Conservation (phyloP, 2,888 invertebrate species). For the Diarsia mendica region DNA sequence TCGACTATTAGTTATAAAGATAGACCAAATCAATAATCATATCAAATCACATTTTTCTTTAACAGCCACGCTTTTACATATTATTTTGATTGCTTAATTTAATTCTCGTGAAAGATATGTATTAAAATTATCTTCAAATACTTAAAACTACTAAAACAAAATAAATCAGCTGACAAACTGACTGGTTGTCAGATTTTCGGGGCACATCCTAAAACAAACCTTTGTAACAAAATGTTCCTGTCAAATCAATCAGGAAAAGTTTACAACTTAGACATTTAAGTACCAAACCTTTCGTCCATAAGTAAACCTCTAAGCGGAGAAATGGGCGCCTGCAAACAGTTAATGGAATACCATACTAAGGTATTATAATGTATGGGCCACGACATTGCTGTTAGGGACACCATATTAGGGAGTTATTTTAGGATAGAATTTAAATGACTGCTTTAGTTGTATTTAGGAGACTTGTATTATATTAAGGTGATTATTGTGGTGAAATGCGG, state of each 20-base stretch:
- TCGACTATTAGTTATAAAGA: background rate
- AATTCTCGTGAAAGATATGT: too few relatives aligned
- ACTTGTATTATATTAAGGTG: background rate
- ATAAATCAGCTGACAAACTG: too few relatives aligned
- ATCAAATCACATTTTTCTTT: too few relatives aligned
- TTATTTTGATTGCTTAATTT: too few relatives aligned
- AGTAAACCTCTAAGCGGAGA: conserved; percentile 39
- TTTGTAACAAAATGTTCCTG: conserved; percentile 14
- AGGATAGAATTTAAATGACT: conserved; percentile 36
- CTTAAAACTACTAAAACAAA: too few relatives aligned
- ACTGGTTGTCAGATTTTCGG: too few relatives aligned
- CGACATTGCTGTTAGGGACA: conserved; percentile 41
- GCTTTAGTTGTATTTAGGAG: conserved; percentile 3
- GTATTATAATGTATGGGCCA: conserved; percentile 51
- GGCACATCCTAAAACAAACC: background rate
- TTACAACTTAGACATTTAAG: conserved; percentile 29
- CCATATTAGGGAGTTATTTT: conserved; percentile 37
- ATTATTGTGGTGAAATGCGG: background rate
- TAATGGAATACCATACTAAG: conserved; percentile 58
- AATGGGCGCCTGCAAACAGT: conserved; percentile 45
- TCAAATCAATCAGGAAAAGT: conserved; percentile 8
- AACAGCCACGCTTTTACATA: background rate
- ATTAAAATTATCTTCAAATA: too few relatives aligned
- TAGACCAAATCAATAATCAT: too few relatives aligned
- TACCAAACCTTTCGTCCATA: conserved; percentile 10